Percentiles rank a stretch among this genome's conserved stretches.
phyloP scores from a whole-genome alignment of 1,140 invertebrate genomes.

The Pseudomyrmex cubaensis region DNA sequence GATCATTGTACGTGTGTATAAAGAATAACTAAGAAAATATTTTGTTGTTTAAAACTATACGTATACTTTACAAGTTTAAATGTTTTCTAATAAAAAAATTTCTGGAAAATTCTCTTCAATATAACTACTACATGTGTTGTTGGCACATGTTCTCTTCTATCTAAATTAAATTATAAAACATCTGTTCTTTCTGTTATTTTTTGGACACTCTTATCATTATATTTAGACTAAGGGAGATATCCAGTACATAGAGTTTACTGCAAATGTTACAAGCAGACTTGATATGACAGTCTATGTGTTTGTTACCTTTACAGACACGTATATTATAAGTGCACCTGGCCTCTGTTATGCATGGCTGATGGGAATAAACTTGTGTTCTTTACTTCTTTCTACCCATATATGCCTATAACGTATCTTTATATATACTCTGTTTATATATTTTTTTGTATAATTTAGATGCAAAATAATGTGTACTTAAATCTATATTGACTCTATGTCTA shows the following conservation, averaged over 20 bases:
- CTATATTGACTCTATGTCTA: neutral
- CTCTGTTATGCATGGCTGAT: conserved; percentile 80
- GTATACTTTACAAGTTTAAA: neutral
- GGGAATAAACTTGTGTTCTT: conserved; percentile 70
- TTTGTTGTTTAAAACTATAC: neutral
- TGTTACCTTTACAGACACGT: conserved; percentile 6
- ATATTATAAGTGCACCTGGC: conserved; percentile 77
- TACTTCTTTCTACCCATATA: conserved; percentile 67
- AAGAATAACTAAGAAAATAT: neutral
- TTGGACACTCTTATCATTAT: neutral
- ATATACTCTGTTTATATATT: neutral
- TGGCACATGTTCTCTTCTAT: neutral
- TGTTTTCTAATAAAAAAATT: neutral
- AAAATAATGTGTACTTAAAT: conserved; percentile 18
- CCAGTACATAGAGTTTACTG: conserved; percentile 28
- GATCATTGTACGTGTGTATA: neutral
- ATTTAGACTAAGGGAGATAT: conserved; percentile 25
- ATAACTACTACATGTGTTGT: neutral
- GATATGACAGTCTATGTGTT: conserved; percentile 16
- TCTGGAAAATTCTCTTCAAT: neutral
- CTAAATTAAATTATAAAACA: conserved; percentile 52
- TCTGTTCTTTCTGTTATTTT: neutral
- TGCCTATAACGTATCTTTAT: too few species aligned
- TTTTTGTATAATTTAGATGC: conserved; percentile 5
- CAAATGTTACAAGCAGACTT: conserved; percentile 20